Percentiles rank a stretch among this genome's conserved stretches.
These are phyloP conservation scores for Anguilla marmorata DNA, from an alignment of 2,797 vertebrate species.

Conservation along the genomic window DNA sequence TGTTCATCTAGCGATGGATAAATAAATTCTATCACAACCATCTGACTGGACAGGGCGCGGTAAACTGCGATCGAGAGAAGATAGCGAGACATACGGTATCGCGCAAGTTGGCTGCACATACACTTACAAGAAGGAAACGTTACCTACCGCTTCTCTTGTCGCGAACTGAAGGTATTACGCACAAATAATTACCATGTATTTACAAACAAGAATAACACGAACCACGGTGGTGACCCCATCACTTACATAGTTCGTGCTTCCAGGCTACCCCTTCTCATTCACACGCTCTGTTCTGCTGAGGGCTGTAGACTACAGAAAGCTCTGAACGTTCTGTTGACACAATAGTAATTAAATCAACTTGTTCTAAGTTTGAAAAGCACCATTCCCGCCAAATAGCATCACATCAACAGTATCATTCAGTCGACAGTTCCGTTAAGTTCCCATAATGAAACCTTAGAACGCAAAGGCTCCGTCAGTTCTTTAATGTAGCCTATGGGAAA, in stretches of 20 bases:
- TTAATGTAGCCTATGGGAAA: neutral
- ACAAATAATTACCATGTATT: too few species aligned
- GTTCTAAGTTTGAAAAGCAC: neutral
- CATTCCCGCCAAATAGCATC: neutral
- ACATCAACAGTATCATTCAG: neutral
- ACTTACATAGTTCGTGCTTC: neutral
- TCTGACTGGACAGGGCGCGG: neutral
- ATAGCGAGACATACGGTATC: neutral
- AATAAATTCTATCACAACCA: neutral
- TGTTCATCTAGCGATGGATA: neutral
- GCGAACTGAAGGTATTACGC: neutral
- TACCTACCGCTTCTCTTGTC: neutral
- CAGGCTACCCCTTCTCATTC: neutral
- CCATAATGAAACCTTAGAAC: neutral
- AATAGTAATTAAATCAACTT: neutral
- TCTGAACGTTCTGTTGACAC: neutral
- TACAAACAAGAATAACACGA: neutral
- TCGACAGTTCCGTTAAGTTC: neutral
- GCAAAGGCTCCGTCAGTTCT: neutral
- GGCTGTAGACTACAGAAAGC: neutral
- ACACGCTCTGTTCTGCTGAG: neutral
- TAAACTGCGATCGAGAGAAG: neutral
- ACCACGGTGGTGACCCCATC: neutral
- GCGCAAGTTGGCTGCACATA: neutral
- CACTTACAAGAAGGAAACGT: neutral